Base-by-base conservation (phyloP, 1,140 invertebrate species). In the Eurosta solidaginis region DNA sequence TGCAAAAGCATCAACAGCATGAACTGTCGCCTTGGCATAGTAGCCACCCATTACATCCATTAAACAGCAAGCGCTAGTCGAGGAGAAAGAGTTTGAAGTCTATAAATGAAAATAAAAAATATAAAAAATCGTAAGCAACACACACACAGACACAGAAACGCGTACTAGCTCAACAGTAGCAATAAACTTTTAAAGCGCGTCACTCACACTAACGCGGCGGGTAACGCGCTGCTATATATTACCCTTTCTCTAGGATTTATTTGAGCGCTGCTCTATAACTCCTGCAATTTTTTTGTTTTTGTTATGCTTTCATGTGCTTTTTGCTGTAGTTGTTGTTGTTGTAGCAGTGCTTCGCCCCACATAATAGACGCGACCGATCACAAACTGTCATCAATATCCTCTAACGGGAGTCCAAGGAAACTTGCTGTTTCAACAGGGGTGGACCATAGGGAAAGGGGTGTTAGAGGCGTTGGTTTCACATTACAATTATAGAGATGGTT, bases 251-350 rank as follows among this genome's bases (percentile, higher is more conserved):
- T 20, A 20, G 33, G n/a, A n/a, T n/a, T n/a, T 68, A n/a, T 68
- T 68, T 68, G 10, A 7, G 59, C 59, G 33, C 33, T 40, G 33
- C 33, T 68, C 40, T 68, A 68, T 68, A 20, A 68, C 33, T 68
- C 33, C 33, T 40, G 33, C 33, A 17, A 40, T n/a, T n/a, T n/a
- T n/a, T n/a, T n/a, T n/a, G n/a, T n/a, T n/a, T n/a, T n/a, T 12
- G 47, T 81, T 77, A 80, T 80, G 54, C 74, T 63, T 80, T 80
- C 63, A 77, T 77, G 59, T n/a, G 5, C 10, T 42, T 68, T 68
- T 68, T 79, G 47, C 77, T 78, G 80, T 77, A 45, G 36, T 77
- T 78, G 77, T 63, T 73, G 76, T 68, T 45, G 78, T 50, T n/a
- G 74, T 77, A n/a, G n/a, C n/a, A n/a, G n/a, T n/a, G n/a, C n/a